These are phyloP conservation scores for Apodemus sylvaticus DNA, from an alignment of 2,113 vertebrate species.

Conservation along the genomic window DNA sequence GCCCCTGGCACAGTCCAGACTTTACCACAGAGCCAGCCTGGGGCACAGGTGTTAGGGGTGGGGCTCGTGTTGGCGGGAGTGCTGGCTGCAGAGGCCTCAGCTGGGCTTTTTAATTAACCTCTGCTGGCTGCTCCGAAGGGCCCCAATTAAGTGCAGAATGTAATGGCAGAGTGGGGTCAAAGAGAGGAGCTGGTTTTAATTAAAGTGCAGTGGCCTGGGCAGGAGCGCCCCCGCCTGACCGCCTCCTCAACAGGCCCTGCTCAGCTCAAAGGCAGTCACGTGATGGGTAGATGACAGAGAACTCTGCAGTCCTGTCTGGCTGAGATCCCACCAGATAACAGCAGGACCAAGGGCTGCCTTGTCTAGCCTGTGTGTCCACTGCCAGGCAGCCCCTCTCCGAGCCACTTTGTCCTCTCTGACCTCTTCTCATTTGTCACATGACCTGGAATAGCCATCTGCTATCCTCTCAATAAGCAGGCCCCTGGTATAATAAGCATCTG, in stretches of 20 bases:
- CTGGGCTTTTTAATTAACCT: slow-evolving; percentile 77
- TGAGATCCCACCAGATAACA: neutral
- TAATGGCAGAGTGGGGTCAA: slow-evolving; percentile 58
- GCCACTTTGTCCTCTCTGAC: neutral
- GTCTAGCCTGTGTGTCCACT: neutral
- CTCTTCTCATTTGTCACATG: neutral
- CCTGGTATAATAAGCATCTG: neutral
- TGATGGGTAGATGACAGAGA: neutral
- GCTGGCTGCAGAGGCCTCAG: neutral
- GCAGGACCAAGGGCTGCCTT: neutral
- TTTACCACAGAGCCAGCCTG: neutral
- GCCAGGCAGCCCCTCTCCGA: neutral
- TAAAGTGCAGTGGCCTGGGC: slow-evolving; percentile 27
- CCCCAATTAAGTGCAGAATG: slow-evolving; percentile 76
- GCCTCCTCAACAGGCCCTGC: neutral
- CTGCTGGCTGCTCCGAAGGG: slow-evolving; percentile 23
- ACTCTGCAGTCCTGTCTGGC: neutral
- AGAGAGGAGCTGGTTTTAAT: slow-evolving; percentile 54
- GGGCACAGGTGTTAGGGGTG: neutral
- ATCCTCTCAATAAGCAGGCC: neutral
- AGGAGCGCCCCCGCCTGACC: slow-evolving; percentile 71
- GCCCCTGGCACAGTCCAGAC: neutral
- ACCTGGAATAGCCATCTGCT: neutral
- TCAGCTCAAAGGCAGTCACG: fast-evolving
- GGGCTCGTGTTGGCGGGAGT: fast-evolving